phyloP scores from a whole-genome alignment of 2,888 invertebrate species.

The Drosophila pseudotakahashii region DNA sequence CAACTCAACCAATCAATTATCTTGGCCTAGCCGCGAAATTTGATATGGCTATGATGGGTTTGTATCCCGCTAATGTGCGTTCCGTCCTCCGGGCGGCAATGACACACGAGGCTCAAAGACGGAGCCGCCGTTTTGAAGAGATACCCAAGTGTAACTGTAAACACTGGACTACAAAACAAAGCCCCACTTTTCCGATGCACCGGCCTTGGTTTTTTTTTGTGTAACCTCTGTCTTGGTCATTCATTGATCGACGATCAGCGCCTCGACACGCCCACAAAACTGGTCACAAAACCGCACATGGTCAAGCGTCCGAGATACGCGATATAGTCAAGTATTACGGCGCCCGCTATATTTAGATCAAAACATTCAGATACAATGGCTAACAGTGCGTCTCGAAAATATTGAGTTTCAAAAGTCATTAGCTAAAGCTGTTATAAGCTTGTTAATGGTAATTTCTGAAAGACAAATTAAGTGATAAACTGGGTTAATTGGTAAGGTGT shows the following conservation, averaged over 20 bases:
- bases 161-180: slow-evolving; percentile 19
- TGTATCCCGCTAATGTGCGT: too few species aligned
- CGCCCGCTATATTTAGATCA: slow-evolving; percentile 67
- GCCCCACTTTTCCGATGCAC: slow-evolving; percentile 21
- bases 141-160: slow-evolving; percentile 48
- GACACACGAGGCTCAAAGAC: slow-evolving; percentile 52
- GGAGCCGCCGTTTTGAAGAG: slow-evolving; percentile 49
- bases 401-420: slow-evolving; percentile 23
- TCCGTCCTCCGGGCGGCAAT: slow-evolving; percentile 38
- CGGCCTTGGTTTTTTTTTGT: slow-evolving; percentile 13
- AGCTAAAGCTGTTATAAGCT: not conserved
- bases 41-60: slow-evolving; percentile 70
- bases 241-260: slow-evolving; percentile 27
- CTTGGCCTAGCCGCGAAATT: slow-evolving; percentile 71
- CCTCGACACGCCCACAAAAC: slow-evolving; percentile 59
- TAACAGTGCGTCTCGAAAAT: slow-evolving; percentile 32
- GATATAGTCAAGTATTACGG: slow-evolving; percentile 48
- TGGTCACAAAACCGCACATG: slow-evolving; percentile 55
- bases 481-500: slow-evolving; percentile 11
- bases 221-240: slow-evolving; percentile 44
- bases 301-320: slow-evolving; percentile 49
- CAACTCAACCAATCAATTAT: slow-evolving; percentile 71
- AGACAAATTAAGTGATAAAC: slow-evolving; percentile 15
- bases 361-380: slow-evolving; percentile 41
- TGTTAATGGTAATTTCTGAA: not conserved